Evolutionary conservation across 2,113 vertebrate genomes (phyloP), one percentile per base, ranked within the genome.

Genomic region (Anser cygnoides): DNA sequence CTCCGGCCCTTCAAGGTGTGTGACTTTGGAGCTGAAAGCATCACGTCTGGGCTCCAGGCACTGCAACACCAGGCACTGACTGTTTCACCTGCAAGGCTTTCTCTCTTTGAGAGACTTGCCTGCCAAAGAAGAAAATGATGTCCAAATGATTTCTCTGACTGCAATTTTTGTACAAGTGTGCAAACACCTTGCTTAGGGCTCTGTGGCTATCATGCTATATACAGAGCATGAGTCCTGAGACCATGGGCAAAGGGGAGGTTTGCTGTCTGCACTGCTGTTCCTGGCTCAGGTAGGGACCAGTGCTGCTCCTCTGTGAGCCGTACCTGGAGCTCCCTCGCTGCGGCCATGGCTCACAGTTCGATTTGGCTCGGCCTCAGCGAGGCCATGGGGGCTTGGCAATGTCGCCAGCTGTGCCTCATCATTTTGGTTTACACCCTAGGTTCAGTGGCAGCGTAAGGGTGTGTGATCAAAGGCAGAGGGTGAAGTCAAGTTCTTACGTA

Each of bases 11-110:
- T 28, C 13, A 6, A 80, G 29, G 4, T n/a, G 26, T 5, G 35
- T 43, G 68, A 50, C 12, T 21, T 65, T n/a, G 28, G 39, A 49
- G 58, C 13, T 17, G 29, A 58, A 72, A 82, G 70, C 1, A 0
- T 49, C 8, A 37, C 0, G 1, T 26, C 72, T 54, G 52, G 72
- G 28, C 57, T 88, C 35, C 82, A 37, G 37, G 37, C 37, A 37
- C 37, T 37, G 37, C 37, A 33, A 59, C 39, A 21, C 70, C 0
- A 0, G 52, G 41, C 1, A 0, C 41, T 61, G 44, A 0, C 0
- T 57, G 39, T 63, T 90, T 59, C 2, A 0, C 76, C 18, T 26
- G 43, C 31, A 21, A 62, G 61, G 58, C 46, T 66, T 78, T 54
- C 52, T 79, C 57, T 58, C 58, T 59, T 31, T 68, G 71, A 37